Base-by-base conservation (phyloP, 2,888 invertebrate species). In the Sarcophaga variegata region DNA sequence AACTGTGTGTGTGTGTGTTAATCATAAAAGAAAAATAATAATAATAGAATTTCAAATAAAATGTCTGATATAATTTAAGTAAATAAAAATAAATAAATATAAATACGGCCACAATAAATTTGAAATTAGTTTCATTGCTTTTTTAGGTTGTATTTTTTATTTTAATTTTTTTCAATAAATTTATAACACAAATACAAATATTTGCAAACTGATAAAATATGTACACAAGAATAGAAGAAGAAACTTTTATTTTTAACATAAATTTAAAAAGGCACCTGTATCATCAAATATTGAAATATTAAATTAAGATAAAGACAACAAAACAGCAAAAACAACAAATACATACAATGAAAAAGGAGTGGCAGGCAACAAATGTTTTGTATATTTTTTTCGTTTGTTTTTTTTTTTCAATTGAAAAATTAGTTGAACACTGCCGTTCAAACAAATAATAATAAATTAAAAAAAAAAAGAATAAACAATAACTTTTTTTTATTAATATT, bases 131-230 rank as follows among this genome's bases (percentile, higher is more conserved):
- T 54, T 54, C 12, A 14, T 14, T 54, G 17, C 54, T 54, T 54
- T 49, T 4, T 4, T 49, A 14, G 14, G 5, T 14, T 14, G 11
- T 54, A 49, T 54, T 54, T 20, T 14, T 14, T 54, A 54, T 54
- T 54, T 54, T 49, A 14, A 49, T 54, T 54, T 54, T 54, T 54
- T 54, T 37, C 5, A 54, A 54, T 17, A 54, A 54, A 54, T 54
- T 54, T 54, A 54, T 54, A 54, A 54, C 54, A 54, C n/a, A 49
- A 37, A 12, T 59, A 64, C n/a, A 70, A 64, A 71, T 82, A 82
- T 82, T 76, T 76, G 63, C 54, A n/a, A 75, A 62, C 67, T 81
- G 76, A 77, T 76, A 76, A 82, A 70, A 47, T 69, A 67, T 22
- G 22, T 10, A 49, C 17, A 54, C 54, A 54, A 54, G 54, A 37